Evolutionary conservation across 2,113 vertebrate genomes (phyloP).

Genomic region (Eublepharis macularius): DNA sequence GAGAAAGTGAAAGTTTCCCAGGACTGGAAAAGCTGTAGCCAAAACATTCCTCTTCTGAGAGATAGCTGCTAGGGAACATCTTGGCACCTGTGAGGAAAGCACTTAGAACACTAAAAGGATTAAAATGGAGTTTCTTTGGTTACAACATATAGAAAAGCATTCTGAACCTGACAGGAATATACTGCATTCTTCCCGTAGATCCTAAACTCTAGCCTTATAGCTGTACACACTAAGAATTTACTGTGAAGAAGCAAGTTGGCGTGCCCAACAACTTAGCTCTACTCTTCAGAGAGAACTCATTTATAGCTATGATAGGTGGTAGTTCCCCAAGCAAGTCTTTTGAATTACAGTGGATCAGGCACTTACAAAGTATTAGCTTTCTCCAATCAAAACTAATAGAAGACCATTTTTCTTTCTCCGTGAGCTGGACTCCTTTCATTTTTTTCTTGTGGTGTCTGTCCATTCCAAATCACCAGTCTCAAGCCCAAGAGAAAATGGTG

Average conservation of each 20-base stretch:
- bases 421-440: fast-evolving
- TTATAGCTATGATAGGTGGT: neutral
- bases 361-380: constrained; percentile 4
- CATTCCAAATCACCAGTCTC: constrained; percentile 10
- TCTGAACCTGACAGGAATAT: no score
- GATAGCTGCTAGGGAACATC: no score
- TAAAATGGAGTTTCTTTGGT: no score
- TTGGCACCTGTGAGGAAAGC: no score
- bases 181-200: constrained; percentile 8
- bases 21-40: no score
- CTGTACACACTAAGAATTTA: neutral
- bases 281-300: neutral
- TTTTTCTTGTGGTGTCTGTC: neutral
- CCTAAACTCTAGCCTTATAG: neutral
- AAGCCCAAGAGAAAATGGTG: constrained; percentile 27
- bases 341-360: neutral
- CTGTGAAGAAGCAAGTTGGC: neutral
- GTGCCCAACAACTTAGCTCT: constrained; percentile 6
- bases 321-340: constrained; percentile 4
- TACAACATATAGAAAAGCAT: no score
- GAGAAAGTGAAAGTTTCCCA: no score
- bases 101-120: no score
- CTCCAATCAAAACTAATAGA: constrained; percentile 19
- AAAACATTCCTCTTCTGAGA: no score
- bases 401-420: constrained; percentile 21